A percentile compares a stretch with the other conserved stretches of the same genome.
Conservation (phyloP, 2,113 vertebrate genomes). For the Zapornia atra region DNA sequence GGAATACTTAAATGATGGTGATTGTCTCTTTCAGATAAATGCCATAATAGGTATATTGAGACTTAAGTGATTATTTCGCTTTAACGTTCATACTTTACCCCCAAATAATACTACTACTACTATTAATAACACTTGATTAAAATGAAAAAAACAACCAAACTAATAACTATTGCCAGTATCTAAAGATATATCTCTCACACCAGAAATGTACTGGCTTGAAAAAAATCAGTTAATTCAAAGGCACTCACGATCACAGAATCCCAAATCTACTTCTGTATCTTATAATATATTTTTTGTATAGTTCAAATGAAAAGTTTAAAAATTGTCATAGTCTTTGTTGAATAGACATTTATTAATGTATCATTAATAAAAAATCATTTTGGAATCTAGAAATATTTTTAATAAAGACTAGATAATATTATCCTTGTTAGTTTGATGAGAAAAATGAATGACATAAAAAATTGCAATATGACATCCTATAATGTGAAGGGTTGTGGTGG, state of each 20-base stretch:
- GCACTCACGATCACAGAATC: not conserved
- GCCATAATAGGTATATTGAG: not conserved
- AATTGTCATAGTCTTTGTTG: not conserved
- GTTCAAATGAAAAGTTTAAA: not conserved
- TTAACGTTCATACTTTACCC: rapidly evolving
- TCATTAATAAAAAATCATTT: not conserved
- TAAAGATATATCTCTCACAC: not conserved
- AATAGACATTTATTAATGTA: not conserved
- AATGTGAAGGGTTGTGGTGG: no score
- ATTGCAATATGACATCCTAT: not conserved
- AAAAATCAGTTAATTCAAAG: not conserved
- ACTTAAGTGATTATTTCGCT: not conserved
- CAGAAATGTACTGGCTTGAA: not conserved
- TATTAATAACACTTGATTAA: not conserved
- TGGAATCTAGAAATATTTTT: not conserved
- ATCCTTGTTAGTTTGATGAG: not conserved
- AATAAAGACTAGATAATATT: not conserved
- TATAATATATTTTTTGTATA: not conserved
- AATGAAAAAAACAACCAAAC: not conserved
- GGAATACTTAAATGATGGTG: not conserved
- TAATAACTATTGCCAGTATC: no score
- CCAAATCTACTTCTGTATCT: not conserved
- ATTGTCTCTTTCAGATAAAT: not conserved
- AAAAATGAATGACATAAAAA: not conserved
- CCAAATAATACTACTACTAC: not conserved